Evolutionary conservation across 2,888 invertebrate genomes (phyloP).

Genomic region (Lasioglossum malachurum): DNA sequence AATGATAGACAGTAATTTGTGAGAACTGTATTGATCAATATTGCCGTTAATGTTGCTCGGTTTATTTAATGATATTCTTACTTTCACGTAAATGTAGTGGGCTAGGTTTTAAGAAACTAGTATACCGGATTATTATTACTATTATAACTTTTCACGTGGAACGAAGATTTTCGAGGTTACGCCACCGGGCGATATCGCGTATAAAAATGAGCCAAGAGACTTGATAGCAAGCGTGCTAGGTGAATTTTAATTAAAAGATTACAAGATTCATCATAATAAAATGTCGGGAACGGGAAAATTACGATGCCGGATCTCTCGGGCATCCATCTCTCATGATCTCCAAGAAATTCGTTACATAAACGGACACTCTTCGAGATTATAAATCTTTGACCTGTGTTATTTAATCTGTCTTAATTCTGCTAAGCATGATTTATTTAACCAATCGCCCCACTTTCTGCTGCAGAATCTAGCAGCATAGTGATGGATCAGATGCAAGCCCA

Average conservation of each 20-base stretch:
- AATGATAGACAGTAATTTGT: background rate
- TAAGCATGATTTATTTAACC: background rate
- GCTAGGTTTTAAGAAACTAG: background rate
- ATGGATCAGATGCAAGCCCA: background rate
- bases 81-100: background rate
- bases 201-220: background rate
- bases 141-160: background rate
- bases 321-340: background rate
- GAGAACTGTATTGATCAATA: too few relatives aligned
- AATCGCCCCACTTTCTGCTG: background rate
- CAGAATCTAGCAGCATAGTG: background rate
- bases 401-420: background rate
- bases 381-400: background rate
- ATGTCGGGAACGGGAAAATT: background rate
- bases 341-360: background rate
- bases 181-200: background rate
- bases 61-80: background rate
- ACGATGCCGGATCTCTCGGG: background rate
- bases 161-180: background rate
- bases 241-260: constrained; percentile 6
- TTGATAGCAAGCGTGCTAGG: background rate
- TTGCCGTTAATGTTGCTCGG: background rate
- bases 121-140: background rate
- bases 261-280: background rate
- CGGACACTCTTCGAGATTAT: background rate